Percentiles rank a stretch among this genome's conserved stretches.
Conservation (phyloP, 2,113 vertebrate genomes). For the Lamprologus speciosus region DNA sequence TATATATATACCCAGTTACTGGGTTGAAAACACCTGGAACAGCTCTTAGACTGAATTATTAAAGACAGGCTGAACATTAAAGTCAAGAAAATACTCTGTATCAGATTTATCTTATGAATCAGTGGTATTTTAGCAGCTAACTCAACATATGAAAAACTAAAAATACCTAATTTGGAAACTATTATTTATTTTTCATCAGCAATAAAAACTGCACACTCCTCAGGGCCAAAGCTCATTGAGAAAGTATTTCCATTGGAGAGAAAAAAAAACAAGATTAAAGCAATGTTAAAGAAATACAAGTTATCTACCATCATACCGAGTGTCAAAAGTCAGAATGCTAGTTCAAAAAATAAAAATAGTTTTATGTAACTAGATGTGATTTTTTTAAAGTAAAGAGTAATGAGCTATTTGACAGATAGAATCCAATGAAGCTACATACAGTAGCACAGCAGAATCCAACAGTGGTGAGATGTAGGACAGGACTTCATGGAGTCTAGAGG, state of each 20-base stretch:
- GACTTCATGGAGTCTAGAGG: not conserved
- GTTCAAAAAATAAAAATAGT: not conserved
- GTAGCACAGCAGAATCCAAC: not conserved
- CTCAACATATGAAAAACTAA: not conserved
- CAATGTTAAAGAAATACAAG: not conserved
- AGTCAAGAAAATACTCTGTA: not conserved
- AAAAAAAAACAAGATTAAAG: not conserved
- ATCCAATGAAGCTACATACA: not conserved
- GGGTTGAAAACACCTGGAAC: constrained; percentile 51
- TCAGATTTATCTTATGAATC: not conserved
- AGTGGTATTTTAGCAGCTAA: not conserved
- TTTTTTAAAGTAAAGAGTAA: not conserved
- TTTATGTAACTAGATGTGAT: not conserved
- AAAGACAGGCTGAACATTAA: constrained; percentile 21
- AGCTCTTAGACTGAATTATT: constrained; percentile 66
- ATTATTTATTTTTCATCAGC: not conserved
- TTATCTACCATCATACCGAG: not conserved
- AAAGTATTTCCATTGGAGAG: not conserved
- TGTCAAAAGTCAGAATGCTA: not conserved
- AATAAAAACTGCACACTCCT: not conserved
- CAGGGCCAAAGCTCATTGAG: not conserved
- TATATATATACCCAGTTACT: constrained; percentile 16
- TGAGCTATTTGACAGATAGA: not conserved
- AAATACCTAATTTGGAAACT: not conserved
- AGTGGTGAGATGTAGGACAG: not conserved